phyloP scores from a whole-genome alignment of 2,888 invertebrate species.

The Zootermopsis nevadensis region DNA sequence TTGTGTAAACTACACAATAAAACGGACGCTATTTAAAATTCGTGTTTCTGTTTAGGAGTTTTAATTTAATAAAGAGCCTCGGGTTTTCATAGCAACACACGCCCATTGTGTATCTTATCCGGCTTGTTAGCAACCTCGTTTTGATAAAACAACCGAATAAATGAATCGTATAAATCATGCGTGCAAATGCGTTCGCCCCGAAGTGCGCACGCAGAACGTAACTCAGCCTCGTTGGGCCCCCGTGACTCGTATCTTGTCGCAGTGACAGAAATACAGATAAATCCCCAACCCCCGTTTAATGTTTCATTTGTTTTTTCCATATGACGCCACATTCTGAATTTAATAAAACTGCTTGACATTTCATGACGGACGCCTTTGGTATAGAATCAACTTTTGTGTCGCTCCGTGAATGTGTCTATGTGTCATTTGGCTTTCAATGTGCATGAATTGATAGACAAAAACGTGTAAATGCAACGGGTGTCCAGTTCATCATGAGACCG shows the following conservation, averaged over 20 bases:
- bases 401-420: no score
- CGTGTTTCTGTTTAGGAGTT: no score
- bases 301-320: background rate
- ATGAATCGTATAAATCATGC: slow-evolving; percentile 4
- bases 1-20: no score
- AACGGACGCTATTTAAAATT: no score
- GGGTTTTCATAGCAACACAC: no score
- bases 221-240: background rate
- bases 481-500: no score
- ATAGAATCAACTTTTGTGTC: no score
- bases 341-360: background rate
- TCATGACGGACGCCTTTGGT: no score
- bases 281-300: background rate
- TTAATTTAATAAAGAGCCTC: no score
- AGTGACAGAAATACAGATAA: slow-evolving; percentile 3
- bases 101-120: slow-evolving; percentile 21
- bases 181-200: background rate
- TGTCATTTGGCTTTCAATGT: no score
- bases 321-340: background rate
- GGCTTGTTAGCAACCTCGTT: slow-evolving; percentile 20
- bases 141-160: slow-evolving; percentile 4
- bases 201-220: background rate
- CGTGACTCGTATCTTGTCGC: background rate
- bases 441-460: no score
- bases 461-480: no score